A percentile compares a stretch with the other conserved stretches of the same genome.
Conservation (phyloP, 2,113 vertebrate genomes). For the Malurus melanocephalus region DNA sequence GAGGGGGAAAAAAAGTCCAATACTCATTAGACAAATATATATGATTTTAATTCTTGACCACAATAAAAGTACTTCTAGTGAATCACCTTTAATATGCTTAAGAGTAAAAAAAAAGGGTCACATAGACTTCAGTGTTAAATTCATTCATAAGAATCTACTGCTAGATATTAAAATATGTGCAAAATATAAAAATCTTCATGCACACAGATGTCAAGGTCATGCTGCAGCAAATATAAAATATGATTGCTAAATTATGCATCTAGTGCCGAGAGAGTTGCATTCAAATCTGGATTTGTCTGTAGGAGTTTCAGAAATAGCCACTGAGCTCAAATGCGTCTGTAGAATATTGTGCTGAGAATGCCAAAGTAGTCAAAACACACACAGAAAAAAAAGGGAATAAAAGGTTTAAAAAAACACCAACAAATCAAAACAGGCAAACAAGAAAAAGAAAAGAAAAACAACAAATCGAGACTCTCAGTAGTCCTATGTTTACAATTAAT, state of each 20-base stretch:
- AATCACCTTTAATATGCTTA: background rate
- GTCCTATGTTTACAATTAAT: background rate
- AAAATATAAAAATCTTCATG: background rate
- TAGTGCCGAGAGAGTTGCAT: background rate
- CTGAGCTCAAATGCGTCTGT: background rate
- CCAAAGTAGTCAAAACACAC: background rate
- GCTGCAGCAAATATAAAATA: background rate
- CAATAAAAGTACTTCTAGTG: background rate
- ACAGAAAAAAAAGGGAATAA: background rate
- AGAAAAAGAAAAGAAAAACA: too few species aligned
- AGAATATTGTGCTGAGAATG: background rate
- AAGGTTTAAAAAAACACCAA: background rate
- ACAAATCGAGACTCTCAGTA: background rate
- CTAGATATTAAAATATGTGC: background rate
- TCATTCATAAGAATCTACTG: background rate
- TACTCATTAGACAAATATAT: rapidly evolving
- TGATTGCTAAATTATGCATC: slow-evolving; percentile 19
- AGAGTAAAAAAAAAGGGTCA: background rate
- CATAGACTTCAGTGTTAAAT: background rate
- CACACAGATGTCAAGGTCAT: background rate
- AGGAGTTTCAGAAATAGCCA: background rate
- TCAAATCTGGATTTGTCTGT: background rate
- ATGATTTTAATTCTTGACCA: background rate
- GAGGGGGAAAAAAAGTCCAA: rapidly evolving
- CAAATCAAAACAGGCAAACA: rapidly evolving